Evolutionary conservation across 2,113 vertebrate genomes (phyloP), one percentile per base, ranked within the genome.

Genomic region (Proterorhinus semilunaris): DNA sequence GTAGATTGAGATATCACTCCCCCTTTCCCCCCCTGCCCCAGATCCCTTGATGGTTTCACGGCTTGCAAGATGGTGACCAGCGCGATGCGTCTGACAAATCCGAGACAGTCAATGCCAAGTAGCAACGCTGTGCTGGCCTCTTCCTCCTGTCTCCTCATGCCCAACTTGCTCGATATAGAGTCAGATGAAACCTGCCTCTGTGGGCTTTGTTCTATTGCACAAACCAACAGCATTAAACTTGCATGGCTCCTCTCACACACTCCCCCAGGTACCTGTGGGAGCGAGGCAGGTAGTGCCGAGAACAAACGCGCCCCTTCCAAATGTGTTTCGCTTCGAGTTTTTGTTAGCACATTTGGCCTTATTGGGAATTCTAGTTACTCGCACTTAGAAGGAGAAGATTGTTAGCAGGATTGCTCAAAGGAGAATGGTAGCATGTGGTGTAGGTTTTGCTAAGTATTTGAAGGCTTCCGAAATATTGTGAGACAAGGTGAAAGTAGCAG

Each of bases 1-100:
- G 68, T n/a, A 65, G 79, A 78, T 72, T 72, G 21, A 78, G 62
- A 51, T 57, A 63, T 86, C 80, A 65, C 58, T 17, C 47, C 17
- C 57, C 13, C 42, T 15, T 8, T 43, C 43, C 13, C 46, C 13
- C 65, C 72, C 72, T 55, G 58, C 13, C 11, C 0, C 17, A 69
- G 62, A 82, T 82, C 83, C 84, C 80, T 87, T 84, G 83, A 83
- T 84, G 75, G 84, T 88, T 88, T 89, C 88, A 87, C 79, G 79
- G 79, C 52, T 69, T 74, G 72, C 83, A 75, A 68, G 78, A 75
- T 83, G 68, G 69, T 78, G 76, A 83, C 84, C 62, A 43, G 71
- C 62, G 76, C 62, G 78, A 83, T 79, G 74, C 48, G 10, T 9
- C 74, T 66, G 79, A 87, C 87, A 86, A 76, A 86, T 85, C 81